phyloP scores from a whole-genome alignment of 2,797 vertebrate genomes.

The Psittacula derbiana region DNA sequence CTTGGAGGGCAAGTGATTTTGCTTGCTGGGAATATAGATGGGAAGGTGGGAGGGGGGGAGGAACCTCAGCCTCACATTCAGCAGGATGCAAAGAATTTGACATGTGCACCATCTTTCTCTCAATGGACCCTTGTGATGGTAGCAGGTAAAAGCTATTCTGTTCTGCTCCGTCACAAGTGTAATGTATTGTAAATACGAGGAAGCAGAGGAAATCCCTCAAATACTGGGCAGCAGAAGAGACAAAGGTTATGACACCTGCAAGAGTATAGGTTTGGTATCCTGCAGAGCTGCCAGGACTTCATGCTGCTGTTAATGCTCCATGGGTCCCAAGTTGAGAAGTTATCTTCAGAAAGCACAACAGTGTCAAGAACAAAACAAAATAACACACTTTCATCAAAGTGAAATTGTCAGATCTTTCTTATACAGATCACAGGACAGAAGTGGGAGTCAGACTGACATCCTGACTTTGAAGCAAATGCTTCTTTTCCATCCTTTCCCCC shows the following conservation, averaged over 20 bases:
- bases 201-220: neutral
- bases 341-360: neutral
- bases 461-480: neutral
- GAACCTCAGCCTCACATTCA: neutral
- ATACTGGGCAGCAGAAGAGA: neutral
- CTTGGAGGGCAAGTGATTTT: neutral
- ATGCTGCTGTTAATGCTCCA: neutral
- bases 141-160: neutral
- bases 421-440: neutral
- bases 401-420: neutral
- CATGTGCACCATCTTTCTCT: neutral
- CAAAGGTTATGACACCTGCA: neutral
- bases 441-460: rapidly evolving
- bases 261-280: neutral
- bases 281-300: neutral
- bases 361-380: neutral
- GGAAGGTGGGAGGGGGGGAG: neutral
- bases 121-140: neutral
- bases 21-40: neutral
- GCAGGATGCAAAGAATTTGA: neutral
- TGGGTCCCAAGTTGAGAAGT: neutral
- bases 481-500: rapidly evolving
- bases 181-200: neutral
- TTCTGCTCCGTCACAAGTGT: neutral
- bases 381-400: rapidly evolving